Evolutionary conservation across 1,140 invertebrate species (phyloP).

Genomic region (Bactericera cockerelli): DNA sequence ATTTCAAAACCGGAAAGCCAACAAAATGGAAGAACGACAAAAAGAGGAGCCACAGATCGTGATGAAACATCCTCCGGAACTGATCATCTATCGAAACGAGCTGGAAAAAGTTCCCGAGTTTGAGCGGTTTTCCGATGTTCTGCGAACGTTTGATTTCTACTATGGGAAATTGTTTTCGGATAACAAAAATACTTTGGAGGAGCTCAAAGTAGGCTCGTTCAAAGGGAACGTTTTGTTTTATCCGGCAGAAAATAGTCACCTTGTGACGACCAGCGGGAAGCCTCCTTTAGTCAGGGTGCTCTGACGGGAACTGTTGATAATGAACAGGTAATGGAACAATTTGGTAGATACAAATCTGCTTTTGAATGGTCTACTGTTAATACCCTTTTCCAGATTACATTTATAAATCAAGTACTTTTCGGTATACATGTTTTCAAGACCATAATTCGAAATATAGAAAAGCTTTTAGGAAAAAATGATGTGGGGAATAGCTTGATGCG

Average conservation of each 20-base stretch:
- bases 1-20: too few relatives aligned
- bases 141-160: constrained; percentile 55
- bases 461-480: too few relatives aligned
- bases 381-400: too few relatives aligned
- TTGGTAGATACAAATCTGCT: too few relatives aligned
- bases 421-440: too few relatives aligned
- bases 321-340: constrained; percentile 27
- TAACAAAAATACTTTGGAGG: constrained; percentile 3
- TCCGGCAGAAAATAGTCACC: background rate
- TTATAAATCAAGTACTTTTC: too few relatives aligned
- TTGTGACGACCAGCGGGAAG: constrained; percentile 23
- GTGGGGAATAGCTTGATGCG: too few relatives aligned
- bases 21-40: too few relatives aligned
- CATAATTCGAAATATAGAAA: too few relatives aligned
- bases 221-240: background rate
- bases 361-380: too few relatives aligned
- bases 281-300: constrained; percentile 38
- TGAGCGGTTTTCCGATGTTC: constrained; percentile 56
- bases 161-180: constrained; percentile 4
- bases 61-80: too few relatives aligned
- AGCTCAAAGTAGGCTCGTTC: constrained; percentile 8
- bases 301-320: constrained; percentile 33
- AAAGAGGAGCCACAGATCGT: too few relatives aligned
- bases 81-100: constrained; percentile 40
- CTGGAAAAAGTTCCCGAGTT: constrained; percentile 62